Percentiles rank a stretch among this genome's conserved stretches.
Evolutionary conservation across 2,113 vertebrate species (phyloP).

Genomic region (Cricetomys ansorgei): DNA sequence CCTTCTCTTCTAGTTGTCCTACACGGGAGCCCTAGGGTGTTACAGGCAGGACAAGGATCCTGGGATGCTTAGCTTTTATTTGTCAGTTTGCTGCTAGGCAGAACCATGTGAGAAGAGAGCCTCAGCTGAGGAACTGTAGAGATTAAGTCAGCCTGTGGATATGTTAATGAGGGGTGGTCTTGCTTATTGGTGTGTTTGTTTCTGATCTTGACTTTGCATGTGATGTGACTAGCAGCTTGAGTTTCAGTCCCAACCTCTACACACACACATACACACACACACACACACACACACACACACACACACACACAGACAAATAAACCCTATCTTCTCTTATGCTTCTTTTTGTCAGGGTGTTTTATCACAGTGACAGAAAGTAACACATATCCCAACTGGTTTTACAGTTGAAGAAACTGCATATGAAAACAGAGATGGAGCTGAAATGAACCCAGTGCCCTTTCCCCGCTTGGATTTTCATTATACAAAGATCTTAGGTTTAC

Average conservation of each 20-base stretch:
- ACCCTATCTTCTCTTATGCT: neutral
- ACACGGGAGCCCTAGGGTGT: neutral
- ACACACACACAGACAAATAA: neutral
- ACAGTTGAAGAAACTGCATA: neutral
- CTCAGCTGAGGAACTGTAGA: neutral
- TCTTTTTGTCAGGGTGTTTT: neutral
- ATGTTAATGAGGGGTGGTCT: too few species aligned
- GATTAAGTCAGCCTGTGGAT: neutral
- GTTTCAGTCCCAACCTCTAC: neutral
- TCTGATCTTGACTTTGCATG: neutral
- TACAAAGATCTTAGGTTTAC: neutral
- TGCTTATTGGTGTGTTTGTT: neutral
- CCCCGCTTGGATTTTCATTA: neutral
- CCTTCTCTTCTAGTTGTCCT: neutral
- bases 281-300: neutral
- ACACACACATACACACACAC: fast-evolving
- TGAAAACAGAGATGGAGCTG: neutral
- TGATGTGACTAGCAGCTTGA: neutral
- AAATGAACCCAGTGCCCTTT: neutral
- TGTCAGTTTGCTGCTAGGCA: too few species aligned
- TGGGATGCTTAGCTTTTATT: too few species aligned
- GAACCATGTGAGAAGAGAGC: too few species aligned
- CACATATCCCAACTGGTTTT: neutral
- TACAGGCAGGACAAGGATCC: neutral
- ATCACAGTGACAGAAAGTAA: neutral